Evolutionary conservation across 1,140 invertebrate genomes (phyloP).

Genomic region (Vanessa atalanta): DNA sequence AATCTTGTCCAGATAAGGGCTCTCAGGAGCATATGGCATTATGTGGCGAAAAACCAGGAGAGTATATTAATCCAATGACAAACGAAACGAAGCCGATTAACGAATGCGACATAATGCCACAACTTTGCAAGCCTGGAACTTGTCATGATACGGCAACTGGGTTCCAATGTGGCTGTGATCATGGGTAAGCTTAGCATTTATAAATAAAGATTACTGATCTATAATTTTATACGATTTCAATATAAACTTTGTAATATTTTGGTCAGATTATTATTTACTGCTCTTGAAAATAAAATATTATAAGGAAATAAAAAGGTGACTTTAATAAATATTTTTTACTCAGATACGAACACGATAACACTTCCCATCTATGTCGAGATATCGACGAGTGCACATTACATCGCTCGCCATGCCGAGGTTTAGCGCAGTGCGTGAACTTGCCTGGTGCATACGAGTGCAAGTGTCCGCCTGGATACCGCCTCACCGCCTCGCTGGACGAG

Average conservation of each 20-base stretch:
- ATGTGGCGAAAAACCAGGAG: slow-evolving; percentile 85
- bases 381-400: slow-evolving; percentile 84
- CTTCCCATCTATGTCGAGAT: slow-evolving; percentile 89
- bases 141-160: slow-evolving; percentile 93
- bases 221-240: no score
- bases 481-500: slow-evolving; percentile 82
- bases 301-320: no score
- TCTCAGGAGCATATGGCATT: slow-evolving; percentile 84
- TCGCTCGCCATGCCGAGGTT: slow-evolving; percentile 88
- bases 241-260: no score
- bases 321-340: slow-evolving; percentile 1
- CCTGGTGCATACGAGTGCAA: slow-evolving; percentile 86
- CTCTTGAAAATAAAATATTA: no score
- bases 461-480: slow-evolving; percentile 90
- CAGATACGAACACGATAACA: slow-evolving; percentile 88
- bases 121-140: slow-evolving; percentile 90
- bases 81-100: slow-evolving; percentile 89
- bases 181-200: slow-evolving; percentile 49
- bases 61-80: slow-evolving; percentile 89
- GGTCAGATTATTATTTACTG: no score
- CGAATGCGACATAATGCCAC: slow-evolving; percentile 91
- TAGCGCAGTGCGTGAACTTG: slow-evolving; percentile 89
- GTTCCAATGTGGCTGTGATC: slow-evolving; percentile 90
- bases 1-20: slow-evolving; percentile 87
- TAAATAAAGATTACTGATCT: no score